A percentile compares a stretch with the other conserved stretches of the same genome.
phyloP scores from a whole-genome alignment of 2,888 invertebrate genomes.

The Platycheirus rosarum region DNA sequence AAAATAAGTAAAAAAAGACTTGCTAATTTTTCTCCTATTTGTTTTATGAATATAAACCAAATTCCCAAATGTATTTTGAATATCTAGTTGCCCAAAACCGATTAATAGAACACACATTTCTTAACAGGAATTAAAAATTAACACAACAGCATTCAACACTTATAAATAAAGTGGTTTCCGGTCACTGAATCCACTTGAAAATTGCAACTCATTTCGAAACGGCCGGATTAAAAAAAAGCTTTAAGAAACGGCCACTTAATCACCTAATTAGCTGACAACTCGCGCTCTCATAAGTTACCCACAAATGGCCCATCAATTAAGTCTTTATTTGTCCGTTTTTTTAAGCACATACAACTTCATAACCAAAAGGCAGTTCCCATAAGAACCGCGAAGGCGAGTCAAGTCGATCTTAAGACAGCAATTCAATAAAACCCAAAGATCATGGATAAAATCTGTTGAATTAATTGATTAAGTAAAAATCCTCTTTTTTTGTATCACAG shows the following conservation, averaged over 20 bases:
- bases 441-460: slow-evolving; percentile 70
- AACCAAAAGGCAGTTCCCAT: slow-evolving; percentile 42
- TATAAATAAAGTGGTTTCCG: too few relatives aligned
- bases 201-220: too few relatives aligned
- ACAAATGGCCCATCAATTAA: slow-evolving; percentile 71
- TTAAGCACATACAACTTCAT: background rate
- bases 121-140: too few relatives aligned
- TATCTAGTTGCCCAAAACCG: too few relatives aligned
- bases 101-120: too few relatives aligned
- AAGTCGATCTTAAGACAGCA: slow-evolving; percentile 27
- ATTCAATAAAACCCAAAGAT: slow-evolving; percentile 66
- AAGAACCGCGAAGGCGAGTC: slow-evolving; percentile 12
- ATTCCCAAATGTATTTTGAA: too few relatives aligned
- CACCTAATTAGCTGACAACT: slow-evolving; percentile 72
- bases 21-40: too few relatives aligned
- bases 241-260: slow-evolving; percentile 58
- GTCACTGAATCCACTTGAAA: too few relatives aligned
- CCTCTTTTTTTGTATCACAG: background rate
- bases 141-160: too few relatives aligned
- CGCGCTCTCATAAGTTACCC: slow-evolving; percentile 69
- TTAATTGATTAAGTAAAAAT: slow-evolving; percentile 74
- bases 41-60: too few relatives aligned
- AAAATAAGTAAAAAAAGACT: too few relatives aligned
- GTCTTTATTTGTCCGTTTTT: slow-evolving; percentile 42
- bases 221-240: too few relatives aligned